Percentiles rank a stretch among this genome's conserved stretches.
Evolutionary conservation across 2,888 invertebrate genomes (phyloP).

Genomic region (Sminthurinus aureus): DNA sequence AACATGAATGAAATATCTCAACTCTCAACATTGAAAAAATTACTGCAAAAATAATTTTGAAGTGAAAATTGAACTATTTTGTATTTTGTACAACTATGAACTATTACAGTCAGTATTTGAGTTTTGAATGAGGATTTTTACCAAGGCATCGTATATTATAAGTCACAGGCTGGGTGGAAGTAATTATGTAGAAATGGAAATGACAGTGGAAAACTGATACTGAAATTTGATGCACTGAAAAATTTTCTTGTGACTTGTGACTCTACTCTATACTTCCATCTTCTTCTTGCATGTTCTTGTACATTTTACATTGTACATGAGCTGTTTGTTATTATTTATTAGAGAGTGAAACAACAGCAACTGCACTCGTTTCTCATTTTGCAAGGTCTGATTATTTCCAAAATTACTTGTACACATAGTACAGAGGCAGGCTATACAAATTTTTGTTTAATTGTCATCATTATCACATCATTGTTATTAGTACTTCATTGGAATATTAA

Average conservation of each 20-base stretch:
- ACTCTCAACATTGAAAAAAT: too few species aligned
- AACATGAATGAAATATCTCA: too few species aligned
- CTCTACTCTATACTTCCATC: background rate
- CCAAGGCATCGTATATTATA: too few species aligned
- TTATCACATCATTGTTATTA: too few species aligned
- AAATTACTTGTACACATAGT: background rate
- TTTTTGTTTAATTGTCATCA: too few species aligned
- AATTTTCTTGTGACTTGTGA: background rate
- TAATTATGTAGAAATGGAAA: background rate
- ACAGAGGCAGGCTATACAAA: too few species aligned
- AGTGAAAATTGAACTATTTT: too few species aligned
- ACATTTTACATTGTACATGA: background rate
- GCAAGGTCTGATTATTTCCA: slow-evolving; percentile 17
- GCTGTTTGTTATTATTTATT: slow-evolving; percentile 16
- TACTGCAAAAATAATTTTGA: too few species aligned
- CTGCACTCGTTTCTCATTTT: slow-evolving; percentile 21
- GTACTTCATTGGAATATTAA: background rate
- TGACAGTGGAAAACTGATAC: background rate
- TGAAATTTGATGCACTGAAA: background rate
- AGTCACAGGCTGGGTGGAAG: background rate
- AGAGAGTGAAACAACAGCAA: slow-evolving; percentile 18
- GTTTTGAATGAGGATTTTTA: too few species aligned
- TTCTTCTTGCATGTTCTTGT: background rate
- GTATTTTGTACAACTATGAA: too few species aligned
- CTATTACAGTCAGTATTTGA: too few species aligned